These are phyloP conservation scores for Crambe crambe DNA, from an alignment of 37 sponge, comb jelly and placozoan genomes.

Conservation along the genomic window DNA sequence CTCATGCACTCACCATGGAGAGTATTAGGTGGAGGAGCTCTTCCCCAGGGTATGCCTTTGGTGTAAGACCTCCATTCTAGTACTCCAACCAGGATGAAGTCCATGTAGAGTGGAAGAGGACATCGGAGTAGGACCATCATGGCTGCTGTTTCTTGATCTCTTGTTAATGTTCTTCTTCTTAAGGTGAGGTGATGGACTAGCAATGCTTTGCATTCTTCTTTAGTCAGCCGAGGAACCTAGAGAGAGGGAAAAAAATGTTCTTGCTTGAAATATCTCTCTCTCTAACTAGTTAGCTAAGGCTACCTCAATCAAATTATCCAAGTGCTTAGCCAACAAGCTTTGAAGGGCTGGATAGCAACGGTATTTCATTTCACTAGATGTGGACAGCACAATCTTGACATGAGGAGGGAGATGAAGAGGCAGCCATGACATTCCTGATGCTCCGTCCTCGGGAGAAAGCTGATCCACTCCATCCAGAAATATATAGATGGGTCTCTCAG, in stretches of 20 bases:
- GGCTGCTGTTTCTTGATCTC: constrained; percentile 36
- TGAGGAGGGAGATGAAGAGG: constrained; percentile 64
- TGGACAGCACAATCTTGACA: constrained; percentile 77
- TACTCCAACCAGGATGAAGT: constrained; percentile 26
- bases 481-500: constrained; percentile 48
- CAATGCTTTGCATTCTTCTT: constrained; percentile 26
- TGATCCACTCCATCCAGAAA: constrained; percentile 83
- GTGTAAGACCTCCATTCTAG: constrained; percentile 41
- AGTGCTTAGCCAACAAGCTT: constrained; percentile 31
- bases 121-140: constrained; percentile 21
- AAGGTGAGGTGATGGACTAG: constrained; percentile 37
- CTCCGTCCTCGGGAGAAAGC: constrained; percentile 72
- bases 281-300: too few relatives aligned
- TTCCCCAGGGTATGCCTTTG: not conserved
- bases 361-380: constrained; percentile 45
- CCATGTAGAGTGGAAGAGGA: constrained; percentile 58
- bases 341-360: constrained; percentile 57
- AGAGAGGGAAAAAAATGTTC: not conserved
- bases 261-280: too few relatives aligned
- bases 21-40: not conserved
- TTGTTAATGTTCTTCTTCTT: constrained; percentile 27
- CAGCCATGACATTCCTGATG: constrained; percentile 74
- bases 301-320: constrained; percentile 37
- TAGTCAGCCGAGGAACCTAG: constrained; percentile 46
- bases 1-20: constrained; percentile 2